phyloP scores from a whole-genome alignment of 2,888 invertebrate species.

The Epinotia demarniana region DNA sequence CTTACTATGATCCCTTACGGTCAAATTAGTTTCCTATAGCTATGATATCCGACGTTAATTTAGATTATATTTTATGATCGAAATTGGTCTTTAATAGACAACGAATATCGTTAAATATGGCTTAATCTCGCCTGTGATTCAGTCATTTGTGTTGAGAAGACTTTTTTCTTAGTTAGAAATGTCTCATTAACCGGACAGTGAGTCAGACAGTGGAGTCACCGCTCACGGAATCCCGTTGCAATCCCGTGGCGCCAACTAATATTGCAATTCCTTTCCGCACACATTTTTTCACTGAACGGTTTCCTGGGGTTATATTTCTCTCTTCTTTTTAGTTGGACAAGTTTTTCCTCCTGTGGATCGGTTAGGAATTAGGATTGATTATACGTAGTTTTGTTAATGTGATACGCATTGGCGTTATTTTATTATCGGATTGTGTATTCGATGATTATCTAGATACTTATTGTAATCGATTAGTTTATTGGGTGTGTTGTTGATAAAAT shows the following conservation, averaged over 20 bases:
- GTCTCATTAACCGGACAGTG: constrained; percentile 42
- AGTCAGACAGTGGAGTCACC: constrained; percentile 40
- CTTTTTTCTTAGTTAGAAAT: constrained; percentile 29
- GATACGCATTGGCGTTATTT: neutral
- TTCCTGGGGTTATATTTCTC: constrained; percentile 1
- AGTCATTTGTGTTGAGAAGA: constrained; percentile 10
- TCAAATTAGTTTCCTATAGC: too few species aligned
- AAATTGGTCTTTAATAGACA: neutral
- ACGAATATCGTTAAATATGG: neutral
- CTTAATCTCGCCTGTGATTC: constrained; percentile 25
- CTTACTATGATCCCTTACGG: too few species aligned
- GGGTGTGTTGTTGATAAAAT: neutral
- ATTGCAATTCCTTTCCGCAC: constrained; percentile 39
- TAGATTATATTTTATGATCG: neutral
- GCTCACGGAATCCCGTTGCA: constrained; percentile 36
- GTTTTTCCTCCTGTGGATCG: neutral
- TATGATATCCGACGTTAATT: too few species aligned
- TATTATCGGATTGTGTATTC: neutral
- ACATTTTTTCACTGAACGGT: constrained; percentile 6
- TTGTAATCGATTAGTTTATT: neutral
- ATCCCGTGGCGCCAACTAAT: constrained; percentile 37
- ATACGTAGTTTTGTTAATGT: neutral
- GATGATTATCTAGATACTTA: neutral
- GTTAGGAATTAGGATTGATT: neutral
- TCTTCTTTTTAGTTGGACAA: neutral